Evolutionary conservation across 2,888 invertebrate genomes (phyloP).

Genomic region (Oxycera nigricornis): DNA sequence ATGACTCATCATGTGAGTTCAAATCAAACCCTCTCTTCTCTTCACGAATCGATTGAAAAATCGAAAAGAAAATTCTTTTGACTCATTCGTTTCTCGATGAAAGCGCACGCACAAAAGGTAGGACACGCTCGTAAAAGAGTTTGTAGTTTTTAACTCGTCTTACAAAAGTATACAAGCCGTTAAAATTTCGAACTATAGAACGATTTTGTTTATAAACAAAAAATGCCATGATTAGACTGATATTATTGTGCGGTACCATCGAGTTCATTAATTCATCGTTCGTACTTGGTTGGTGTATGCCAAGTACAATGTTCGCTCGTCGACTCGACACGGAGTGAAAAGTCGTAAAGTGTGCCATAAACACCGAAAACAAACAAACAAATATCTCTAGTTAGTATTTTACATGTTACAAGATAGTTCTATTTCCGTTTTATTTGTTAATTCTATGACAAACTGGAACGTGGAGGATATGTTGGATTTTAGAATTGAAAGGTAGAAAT

Average conservation of each 20-base stretch:
- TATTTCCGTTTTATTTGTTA: conserved; percentile 37
- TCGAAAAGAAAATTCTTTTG: too few species aligned
- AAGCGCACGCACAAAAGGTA: conserved; percentile 15
- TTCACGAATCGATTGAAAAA: too few species aligned
- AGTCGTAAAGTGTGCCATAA: conserved; percentile 43
- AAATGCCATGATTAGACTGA: conserved; percentile 18
- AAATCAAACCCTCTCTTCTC: too few species aligned
- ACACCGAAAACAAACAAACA: conserved; percentile 41
- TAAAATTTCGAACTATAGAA: conserved; percentile 23
- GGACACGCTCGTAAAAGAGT: conserved; percentile 4
- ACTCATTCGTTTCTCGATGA: too few species aligned
- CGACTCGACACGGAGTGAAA: conserved; percentile 27
- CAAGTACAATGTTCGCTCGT: neutral
- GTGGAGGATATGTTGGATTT: too few species aligned
- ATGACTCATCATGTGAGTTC: too few species aligned
- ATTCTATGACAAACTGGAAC: neutral
- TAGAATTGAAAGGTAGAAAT: neutral
- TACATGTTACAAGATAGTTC: neutral
- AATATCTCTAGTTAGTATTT: neutral
- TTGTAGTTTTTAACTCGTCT: neutral
- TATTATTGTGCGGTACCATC: conserved; percentile 23
- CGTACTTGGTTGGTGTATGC: too few species aligned
- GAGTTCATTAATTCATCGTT: conserved; percentile 33
- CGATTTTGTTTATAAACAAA: conserved; percentile 35
- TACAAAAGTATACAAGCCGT: conserved; percentile 28